Base-by-base conservation (phyloP, 30 jellyfish, hydroid and myxozoan genomes). In the Turritopsis dohrnii region DNA sequence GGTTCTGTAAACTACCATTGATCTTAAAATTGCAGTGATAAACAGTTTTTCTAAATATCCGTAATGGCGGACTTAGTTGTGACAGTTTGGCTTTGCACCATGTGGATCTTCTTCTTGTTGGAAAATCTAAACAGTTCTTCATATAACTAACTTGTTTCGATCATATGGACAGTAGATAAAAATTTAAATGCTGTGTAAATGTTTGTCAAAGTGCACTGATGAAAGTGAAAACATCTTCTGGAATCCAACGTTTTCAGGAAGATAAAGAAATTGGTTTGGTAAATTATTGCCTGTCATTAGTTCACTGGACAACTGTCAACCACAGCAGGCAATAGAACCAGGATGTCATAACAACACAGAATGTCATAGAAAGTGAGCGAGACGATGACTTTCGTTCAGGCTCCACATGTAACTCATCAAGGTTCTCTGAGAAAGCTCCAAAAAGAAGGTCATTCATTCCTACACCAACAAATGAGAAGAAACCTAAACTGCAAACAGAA, bases 231-330 rank as follows among this genome's bases (percentile, higher is more conserved):
- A 76, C 84, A 29, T 21, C 76, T 16, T 24, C 84, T 18, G 84
- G 84, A 18, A 76, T 76, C 84, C 26, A 27, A 76, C n/a, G 84
- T 17, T 76, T 76, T 26, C 84, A 76, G 29, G 84, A 76, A 31
- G 76, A 25, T 0, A 76, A 76, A 76, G 79, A 29, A 21, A 21
- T 24, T 76, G 84, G 84, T 76, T 76, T 29, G 84, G 1, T 18
- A 27, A 76, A 76, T 31, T 76, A n/a, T 29, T 76, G 17, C 84
- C 84, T 17, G 77, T 76, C 25, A 27, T 76, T 27, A 27, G 77
- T 27, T 24, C 84, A 1, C 26, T 27, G 84, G 84, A 76, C 28
- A 24, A 0, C 19, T 76, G 84, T 29, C 84, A 76, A 31, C 84
- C 84, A 27, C 0, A 1, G 77, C 84, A 76, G 77, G 19, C 77